Conservation (phyloP, 1,140 invertebrate genomes). For the Psix sp. region DNA sequence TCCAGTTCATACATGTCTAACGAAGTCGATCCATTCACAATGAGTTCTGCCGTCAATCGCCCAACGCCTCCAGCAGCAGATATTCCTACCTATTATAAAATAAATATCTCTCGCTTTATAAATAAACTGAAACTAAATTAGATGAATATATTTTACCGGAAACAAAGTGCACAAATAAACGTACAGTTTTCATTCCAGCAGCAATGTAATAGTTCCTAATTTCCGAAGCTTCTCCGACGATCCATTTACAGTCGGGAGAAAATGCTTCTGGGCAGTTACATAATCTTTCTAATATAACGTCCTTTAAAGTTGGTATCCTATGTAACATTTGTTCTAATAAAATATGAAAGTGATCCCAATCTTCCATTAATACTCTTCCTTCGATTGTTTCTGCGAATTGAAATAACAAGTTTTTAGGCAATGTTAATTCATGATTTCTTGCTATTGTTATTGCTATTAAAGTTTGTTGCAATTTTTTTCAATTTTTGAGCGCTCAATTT, state of each 20-base stretch:
- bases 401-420: slow-evolving; percentile 41
- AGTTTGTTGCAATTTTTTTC: too few relatives aligned
- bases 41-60: slow-evolving; percentile 91
- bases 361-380: slow-evolving; percentile 83
- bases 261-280: slow-evolving; percentile 95
- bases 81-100: slow-evolving; percentile 81
- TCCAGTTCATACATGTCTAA: slow-evolving; percentile 94
- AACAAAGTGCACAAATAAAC: slow-evolving; percentile 12
- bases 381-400: slow-evolving; percentile 71
- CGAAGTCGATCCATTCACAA: slow-evolving; percentile 88
- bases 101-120: not conserved
- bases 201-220: slow-evolving; percentile 96
- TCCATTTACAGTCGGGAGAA: slow-evolving; percentile 94
- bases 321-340: slow-evolving; percentile 90
- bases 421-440: slow-evolving; percentile 6
- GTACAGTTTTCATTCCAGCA: slow-evolving; percentile 94
- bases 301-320: slow-evolving; percentile 87
- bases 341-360: slow-evolving; percentile 97
- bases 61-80: slow-evolving; percentile 96
- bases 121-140: not conserved
- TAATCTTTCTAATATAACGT: slow-evolving; percentile 85
- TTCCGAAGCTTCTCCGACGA: slow-evolving; percentile 94
- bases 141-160: too few relatives aligned
- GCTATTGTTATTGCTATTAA: too few relatives aligned
- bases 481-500: too few relatives aligned